Conservation (phyloP, 2,113 vertebrate genomes). For the Nanorana parkeri region DNA sequence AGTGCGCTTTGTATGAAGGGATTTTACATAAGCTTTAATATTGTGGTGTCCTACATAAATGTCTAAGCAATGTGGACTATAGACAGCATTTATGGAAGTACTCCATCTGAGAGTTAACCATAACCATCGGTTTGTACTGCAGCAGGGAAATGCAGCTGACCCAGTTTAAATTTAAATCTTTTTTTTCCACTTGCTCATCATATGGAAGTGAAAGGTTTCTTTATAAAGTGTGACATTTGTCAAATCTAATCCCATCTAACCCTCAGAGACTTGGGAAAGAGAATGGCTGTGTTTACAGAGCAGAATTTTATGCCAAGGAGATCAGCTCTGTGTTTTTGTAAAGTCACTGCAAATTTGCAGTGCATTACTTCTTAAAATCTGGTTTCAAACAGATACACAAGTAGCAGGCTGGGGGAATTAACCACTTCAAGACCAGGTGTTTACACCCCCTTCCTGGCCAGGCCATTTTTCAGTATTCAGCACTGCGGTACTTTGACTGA, state of each 20-base stretch:
- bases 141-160: not conserved
- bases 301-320: not conserved
- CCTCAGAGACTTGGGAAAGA: not conserved
- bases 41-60: too few relatives aligned
- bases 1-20: too few relatives aligned
- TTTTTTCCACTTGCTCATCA: slow-evolving; percentile 14
- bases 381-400: too few relatives aligned
- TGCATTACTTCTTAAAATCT: too few relatives aligned
- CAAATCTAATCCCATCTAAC: slow-evolving; percentile 11
- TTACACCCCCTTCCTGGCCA: too few relatives aligned
- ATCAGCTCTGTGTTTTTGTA: not conserved
- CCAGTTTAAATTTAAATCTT: slow-evolving; percentile 5
- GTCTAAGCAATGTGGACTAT: too few relatives aligned
- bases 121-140: not conserved
- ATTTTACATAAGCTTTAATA: too few relatives aligned
- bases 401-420: too few relatives aligned
- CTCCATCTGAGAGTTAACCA: not conserved
- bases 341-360: not conserved
- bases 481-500: too few relatives aligned
- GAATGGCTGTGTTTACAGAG: not conserved
- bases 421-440: too few relatives aligned
- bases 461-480: too few relatives aligned
- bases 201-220: slow-evolving; percentile 21
- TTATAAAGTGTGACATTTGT: slow-evolving; percentile 48
- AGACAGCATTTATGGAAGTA: too few relatives aligned